Conservation (phyloP, 2,797 vertebrate species). For the Hirundo rustica region DNA sequence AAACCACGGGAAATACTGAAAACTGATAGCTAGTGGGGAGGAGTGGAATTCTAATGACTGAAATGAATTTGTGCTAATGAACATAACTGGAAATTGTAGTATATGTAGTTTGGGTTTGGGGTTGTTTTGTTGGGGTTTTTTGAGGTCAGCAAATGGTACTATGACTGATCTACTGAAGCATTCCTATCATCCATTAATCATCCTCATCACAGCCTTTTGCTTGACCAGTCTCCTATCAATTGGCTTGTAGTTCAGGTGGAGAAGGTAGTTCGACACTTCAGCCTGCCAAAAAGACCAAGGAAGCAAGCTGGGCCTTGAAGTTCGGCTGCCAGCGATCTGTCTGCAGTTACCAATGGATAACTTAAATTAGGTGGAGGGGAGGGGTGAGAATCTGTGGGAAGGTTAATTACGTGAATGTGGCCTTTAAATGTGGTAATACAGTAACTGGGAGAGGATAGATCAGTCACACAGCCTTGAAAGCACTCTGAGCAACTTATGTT, state of each 20-base stretch:
- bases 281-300: neutral
- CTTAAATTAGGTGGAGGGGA: neutral
- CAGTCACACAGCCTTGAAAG: neutral
- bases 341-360: neutral
- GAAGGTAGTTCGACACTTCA: neutral
- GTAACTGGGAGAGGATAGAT: neutral
- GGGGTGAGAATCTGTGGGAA: neutral
- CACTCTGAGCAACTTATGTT: constrained; percentile 29
- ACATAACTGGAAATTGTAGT: neutral
- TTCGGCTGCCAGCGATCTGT: neutral
- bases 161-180: neutral
- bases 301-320: neutral
- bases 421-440: neutral
- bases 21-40: neutral
- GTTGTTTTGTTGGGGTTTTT: neutral
- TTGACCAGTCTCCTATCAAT: neutral
- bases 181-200: neutral
- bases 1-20: neutral
- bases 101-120: neutral
- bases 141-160: neutral
- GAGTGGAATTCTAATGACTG: neutral
- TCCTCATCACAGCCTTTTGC: neutral
- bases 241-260: neutral
- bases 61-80: neutral
- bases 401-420: neutral